phyloP scores from a whole-genome alignment of 2,797 vertebrate species.

The Novumbra hubbsi region DNA sequence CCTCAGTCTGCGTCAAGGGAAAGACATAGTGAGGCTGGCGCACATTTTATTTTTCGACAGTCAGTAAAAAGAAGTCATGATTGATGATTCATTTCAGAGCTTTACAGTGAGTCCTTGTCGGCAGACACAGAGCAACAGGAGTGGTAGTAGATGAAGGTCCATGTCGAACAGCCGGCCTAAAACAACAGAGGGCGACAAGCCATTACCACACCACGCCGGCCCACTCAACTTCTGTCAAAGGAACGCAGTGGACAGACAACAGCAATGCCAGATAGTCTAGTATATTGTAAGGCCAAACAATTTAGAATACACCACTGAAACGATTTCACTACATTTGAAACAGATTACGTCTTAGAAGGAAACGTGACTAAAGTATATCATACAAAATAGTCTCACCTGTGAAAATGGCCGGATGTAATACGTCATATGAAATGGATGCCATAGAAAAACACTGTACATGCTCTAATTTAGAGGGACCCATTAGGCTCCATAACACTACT shows the following conservation, averaged over 20 bases:
- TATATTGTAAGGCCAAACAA: not conserved
- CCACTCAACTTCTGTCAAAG: conserved; percentile 10
- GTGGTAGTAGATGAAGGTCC: conserved; percentile 71
- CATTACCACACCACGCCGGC: not conserved
- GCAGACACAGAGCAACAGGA: conserved; percentile 74
- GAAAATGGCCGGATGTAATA: too few relatives aligned
- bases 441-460: too few relatives aligned
- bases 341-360: not conserved
- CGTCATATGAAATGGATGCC: too few relatives aligned
- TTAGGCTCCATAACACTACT: too few relatives aligned
- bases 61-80: not conserved
- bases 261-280: not conserved
- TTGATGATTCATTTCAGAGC: not conserved
- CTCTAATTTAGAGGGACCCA: too few relatives aligned
- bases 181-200: conserved; percentile 40
- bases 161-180: conserved; percentile 67
- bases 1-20: conserved; percentile 57
- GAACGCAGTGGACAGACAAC: not conserved
- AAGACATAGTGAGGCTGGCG: conserved; percentile 5
- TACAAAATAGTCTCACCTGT: conserved; percentile 19
- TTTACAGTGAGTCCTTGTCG: conserved; percentile 73
- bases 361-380: not conserved
- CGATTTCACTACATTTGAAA: not conserved
- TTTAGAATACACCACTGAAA: not conserved
- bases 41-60: too few relatives aligned